Percentiles rank a stretch among this genome's conserved stretches.
phyloP scores from a whole-genome alignment of 2,113 vertebrate genomes.

The Toxotes chatareus region DNA sequence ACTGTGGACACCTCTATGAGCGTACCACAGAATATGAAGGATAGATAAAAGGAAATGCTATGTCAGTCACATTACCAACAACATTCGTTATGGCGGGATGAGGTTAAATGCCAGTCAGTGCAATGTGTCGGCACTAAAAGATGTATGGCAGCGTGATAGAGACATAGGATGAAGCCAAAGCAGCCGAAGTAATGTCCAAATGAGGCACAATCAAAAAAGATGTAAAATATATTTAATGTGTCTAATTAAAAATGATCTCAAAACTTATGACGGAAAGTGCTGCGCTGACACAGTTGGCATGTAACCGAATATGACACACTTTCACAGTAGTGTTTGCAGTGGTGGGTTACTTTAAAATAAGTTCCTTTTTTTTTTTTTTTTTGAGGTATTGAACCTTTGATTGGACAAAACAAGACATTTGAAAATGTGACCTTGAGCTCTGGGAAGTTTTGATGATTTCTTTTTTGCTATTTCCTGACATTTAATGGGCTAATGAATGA shows the following conservation, averaged over 20 bases:
- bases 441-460: background rate
- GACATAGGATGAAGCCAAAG: background rate
- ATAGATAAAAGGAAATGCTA: background rate
- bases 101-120: background rate
- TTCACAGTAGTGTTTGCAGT: background rate
- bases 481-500: background rate
- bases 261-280: background rate
- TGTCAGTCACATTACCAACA: background rate
- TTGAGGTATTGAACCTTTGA: background rate
- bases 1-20: background rate
- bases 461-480: background rate
- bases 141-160: background rate
- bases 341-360: background rate
- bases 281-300: background rate
- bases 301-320: background rate
- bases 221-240: background rate
- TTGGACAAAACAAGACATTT: background rate
- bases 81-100: background rate
- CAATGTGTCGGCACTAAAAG: conserved; percentile 1
- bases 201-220: background rate
- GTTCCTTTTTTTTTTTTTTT: too few relatives aligned
- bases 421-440: background rate
- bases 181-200: background rate
- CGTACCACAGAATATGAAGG: background rate
- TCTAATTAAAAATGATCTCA: background rate